Evolutionary conservation across 2,888 invertebrate genomes (phyloP), one percentile per base, ranked within the genome.

Genomic region (Leptogaster cylindrica): DNA sequence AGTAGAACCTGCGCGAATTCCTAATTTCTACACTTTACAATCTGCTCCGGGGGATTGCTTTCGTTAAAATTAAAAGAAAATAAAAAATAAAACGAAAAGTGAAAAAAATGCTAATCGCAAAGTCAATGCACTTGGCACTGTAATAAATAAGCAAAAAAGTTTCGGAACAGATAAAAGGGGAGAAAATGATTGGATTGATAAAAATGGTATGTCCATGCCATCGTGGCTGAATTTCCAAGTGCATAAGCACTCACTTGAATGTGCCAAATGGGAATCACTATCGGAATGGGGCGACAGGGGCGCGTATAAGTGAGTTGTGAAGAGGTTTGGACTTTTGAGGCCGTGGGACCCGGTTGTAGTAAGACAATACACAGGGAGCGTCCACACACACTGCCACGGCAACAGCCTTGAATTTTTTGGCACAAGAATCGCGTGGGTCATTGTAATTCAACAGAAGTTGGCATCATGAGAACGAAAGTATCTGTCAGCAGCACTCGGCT

Each of bases 111-210:
- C 50, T 50, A 50, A 50, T 50, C 50, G 23, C 25, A 14, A 12
- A 50, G 50, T 50, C 50, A 50, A 50, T 12, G 50, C 28, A 50
- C 50, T 50, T 50, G 14, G 50, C 50, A 25, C 14, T 50, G 50
- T 20, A 50, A 46, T 46, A 46, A 46, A 46, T 46, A 23, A 46
- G 8, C 46, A 5, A 46, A 46, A n/a, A 23, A 46, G 27, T 50
- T 50, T 23, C 50, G 50, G 25, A 23, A 27, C 23, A 50, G 27
- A 50, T 50, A 50, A 50, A 50, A 50, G 23, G 10, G 14, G 50
- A 50, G 27, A n/a, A 50, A 25, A 31, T 6, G 10, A 31, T 31
- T 8, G 7, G 31, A 31, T 6, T 31, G 31, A 31, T 31, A 31
- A 31, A 31, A 8, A 31, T 31, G 10, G 10, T n/a, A n/a, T 18